phyloP scores from a whole-genome alignment of 1,140 invertebrate genomes.

The Meteorus sp. region DNA sequence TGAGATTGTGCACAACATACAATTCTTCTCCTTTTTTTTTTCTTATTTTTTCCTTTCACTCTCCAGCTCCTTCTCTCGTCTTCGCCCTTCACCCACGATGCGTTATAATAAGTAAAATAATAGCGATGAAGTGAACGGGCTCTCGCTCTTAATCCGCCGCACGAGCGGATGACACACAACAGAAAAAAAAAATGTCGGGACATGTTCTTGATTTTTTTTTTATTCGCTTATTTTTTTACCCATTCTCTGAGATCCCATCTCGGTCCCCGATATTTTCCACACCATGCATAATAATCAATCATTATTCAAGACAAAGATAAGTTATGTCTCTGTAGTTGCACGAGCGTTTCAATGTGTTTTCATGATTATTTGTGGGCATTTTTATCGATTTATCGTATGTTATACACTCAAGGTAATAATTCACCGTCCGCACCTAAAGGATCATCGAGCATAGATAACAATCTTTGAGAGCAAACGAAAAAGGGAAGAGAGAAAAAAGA shows the following conservation, averaged over 20 bases:
- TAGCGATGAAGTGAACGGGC: conserved; percentile 36
- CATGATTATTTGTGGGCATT: too few species aligned
- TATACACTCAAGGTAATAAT: conserved; percentile 47
- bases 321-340: conserved; percentile 1
- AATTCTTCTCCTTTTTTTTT: conserved; percentile 15
- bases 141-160: conserved; percentile 42
- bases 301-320: conserved; percentile 20
- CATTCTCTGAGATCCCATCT: neutral
- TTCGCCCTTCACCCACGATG: conserved; percentile 9
- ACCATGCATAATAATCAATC: neutral
- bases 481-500: too few species aligned
- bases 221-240: neutral
- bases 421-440: conserved; percentile 40
- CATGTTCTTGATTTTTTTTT: neutral
- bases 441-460: conserved; percentile 42
- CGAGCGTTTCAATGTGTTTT: too few species aligned
- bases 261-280: conserved; percentile 26
- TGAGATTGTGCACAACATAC: conserved; percentile 24
- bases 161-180: neutral
- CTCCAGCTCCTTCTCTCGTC: conserved; percentile 5
- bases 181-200: conserved; percentile 7
- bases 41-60: conserved; percentile 8
- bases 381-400: conserved; percentile 37
- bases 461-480: too few species aligned
- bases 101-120: conserved; percentile 37